Percentiles rank a stretch among this genome's conserved stretches.
Evolutionary conservation across 53 echinoderm and acorn worm species (phyloP).

Genomic region (Crossaster papposus): DNA sequence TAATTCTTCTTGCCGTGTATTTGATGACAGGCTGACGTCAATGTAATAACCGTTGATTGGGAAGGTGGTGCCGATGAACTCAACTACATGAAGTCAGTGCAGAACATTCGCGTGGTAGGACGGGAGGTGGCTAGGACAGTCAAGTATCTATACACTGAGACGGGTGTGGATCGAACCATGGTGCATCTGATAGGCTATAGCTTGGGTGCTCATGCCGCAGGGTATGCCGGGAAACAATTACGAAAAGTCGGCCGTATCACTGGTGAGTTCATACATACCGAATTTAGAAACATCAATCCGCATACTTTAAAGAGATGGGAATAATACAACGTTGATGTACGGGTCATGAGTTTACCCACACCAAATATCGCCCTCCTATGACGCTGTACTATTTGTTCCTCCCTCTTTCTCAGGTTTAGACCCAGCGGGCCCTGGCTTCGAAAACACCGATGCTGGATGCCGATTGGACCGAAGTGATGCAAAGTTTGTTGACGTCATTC

Average conservation of each 20-base stretch:
- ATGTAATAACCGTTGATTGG: conserved; percentile 91
- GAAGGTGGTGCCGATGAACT: conserved; percentile 80
- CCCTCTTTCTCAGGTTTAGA: conserved; percentile 71
- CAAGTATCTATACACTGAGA: conserved; percentile 48
- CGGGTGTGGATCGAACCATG: conserved; percentile 29
- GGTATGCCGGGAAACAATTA: conserved; percentile 79
- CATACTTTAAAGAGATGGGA: too few relatives aligned
- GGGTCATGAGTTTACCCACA: too few relatives aligned
- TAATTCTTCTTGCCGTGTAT: background rate
- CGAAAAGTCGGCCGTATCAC: conserved; percentile 86
- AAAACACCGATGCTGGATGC: conserved; percentile 69
- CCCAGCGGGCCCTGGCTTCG: conserved; percentile 88
- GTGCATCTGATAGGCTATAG: conserved; percentile 93
- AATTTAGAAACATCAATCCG: too few relatives aligned
- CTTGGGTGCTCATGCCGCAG: conserved; percentile 90
- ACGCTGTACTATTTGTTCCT: background rate
- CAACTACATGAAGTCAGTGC: conserved; percentile 86
- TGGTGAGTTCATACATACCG: conserved; percentile 78
- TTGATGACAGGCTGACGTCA: conserved; percentile 67
- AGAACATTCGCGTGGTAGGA: conserved; percentile 92
- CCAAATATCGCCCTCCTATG: too few relatives aligned
- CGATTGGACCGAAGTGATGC: conserved; percentile 89
- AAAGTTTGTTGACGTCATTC: conserved; percentile 90
- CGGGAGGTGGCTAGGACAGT: conserved; percentile 71
- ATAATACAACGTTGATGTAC: too few relatives aligned